Conservation (phyloP, 37 sponge, comb jelly and placozoan genomes). For the Diacarnus erythraeanus region DNA sequence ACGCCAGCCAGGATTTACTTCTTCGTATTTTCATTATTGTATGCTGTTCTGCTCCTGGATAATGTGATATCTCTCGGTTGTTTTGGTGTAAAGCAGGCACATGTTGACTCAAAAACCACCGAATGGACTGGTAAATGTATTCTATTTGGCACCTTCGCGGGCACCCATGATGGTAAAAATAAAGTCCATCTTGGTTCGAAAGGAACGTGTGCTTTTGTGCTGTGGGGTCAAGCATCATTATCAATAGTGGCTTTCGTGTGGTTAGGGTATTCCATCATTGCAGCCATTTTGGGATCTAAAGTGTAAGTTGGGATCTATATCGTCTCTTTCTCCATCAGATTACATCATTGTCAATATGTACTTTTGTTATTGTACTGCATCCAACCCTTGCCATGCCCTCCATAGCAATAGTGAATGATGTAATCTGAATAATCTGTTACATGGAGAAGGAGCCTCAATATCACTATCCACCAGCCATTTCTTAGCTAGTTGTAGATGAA, state of each 20-base stretch:
- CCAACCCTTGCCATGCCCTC: no score
- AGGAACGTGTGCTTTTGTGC: not conserved
- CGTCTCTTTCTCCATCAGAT: no score
- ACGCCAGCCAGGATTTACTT: not conserved
- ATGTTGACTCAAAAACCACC: no score
- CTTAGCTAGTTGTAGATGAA: no score
- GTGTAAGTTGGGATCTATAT: slow-evolving; percentile 29
- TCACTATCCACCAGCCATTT: no score
- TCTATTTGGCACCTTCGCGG: not conserved
- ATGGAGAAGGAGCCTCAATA: no score
- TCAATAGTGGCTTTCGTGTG: not conserved
- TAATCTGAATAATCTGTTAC: no score
- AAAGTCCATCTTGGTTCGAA: not conserved
- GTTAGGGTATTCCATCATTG: not conserved
- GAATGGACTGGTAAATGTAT: no score
- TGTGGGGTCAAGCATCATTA: slow-evolving; percentile 6
- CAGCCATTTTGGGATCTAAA: not conserved
- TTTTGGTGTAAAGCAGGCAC: slow-evolving; percentile 4
- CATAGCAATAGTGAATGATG: no score
- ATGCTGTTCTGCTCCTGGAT: not conserved
- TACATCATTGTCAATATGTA: no score
- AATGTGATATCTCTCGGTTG: slow-evolving; percentile 2
- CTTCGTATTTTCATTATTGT: not conserved
- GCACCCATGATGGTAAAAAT: not conserved
- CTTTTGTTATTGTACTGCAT: no score